Evolutionary conservation across 2,888 invertebrate genomes (phyloP), one percentile per base, ranked within the genome.

Genomic region (Himalopsyche tibetana): DNA sequence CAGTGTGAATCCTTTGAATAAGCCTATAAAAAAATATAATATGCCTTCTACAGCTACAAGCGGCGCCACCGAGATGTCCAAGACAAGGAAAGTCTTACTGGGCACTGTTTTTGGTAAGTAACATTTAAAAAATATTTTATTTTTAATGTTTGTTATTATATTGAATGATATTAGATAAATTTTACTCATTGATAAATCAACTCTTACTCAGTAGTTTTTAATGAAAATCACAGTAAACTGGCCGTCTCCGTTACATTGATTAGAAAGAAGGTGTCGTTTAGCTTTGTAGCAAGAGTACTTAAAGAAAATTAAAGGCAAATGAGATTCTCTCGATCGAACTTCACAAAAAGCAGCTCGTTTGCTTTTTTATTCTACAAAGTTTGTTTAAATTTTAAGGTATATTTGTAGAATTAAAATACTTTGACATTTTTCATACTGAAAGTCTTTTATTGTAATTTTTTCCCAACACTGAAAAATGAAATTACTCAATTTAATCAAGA

Each of bases 1-100:
- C 4, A 96, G 97, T 83, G 96, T 97, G 45, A 97, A 97, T 92
- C 97, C 97, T 0, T 96, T 97, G 28, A 96, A 96, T 86, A 97
- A 97, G 90, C 96, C 97, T 0, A 96, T 97, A 6, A 93, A 97
- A 82, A 94, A 96, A 87, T 96, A 96, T 89, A 96, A 97, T 87
- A 94, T 94, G 85, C 96, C 96, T 38, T 94, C 94, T 15, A 95
- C 96, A 8, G 94, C 95, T 38, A 94, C 94, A 84, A 95, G 95
- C 88, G 96, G 96, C 84, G 96, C 94, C 28, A 96, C 97, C 8
- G 97, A 97, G 92, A 95, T 96, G 92, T 96, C 96, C 87, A 97
- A 97, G 91, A 93, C 96, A 88, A 97, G 97, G 91, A 95, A 96
- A 91, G 97, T 96, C 89, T 93, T 97, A 89, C 94, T 97, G 91